Evolutionary conservation across 2,888 invertebrate species (phyloP), one percentile per base, ranked within the genome.

Genomic region (Drymonia ruficornis): DNA sequence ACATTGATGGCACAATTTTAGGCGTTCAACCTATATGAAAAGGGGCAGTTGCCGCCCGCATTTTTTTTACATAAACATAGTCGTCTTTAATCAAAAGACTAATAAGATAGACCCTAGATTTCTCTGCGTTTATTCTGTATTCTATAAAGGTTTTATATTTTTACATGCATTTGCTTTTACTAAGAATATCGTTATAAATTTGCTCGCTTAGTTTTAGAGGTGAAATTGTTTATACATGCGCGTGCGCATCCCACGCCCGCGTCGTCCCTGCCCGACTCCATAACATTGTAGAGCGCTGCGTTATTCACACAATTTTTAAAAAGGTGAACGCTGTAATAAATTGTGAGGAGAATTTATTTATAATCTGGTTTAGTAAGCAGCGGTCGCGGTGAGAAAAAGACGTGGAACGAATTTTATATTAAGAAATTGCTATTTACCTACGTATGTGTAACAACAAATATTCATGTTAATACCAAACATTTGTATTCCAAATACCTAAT

Each of bases 171-270:
- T 5, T 19, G 6, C 6, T 36, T 34, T 50, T 50, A 45, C 52
- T 36, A 19, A 36, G 47, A 52, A 56, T 56, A 31, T 49, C 52
- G 48, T 48, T 51, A 55, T 54, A 64, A 55, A 67, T 64, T 49
- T 55, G 36, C 47, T 55, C n/a, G 16, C 29, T 12, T 13, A 29
- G 47, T 56, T 66, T 67, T 54, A 61, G 43, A 66, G 43, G 18
- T 28, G 19, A 16, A 15, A 3, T 61, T 66, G 61, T 59, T 58
- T 53, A 34, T 56, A 48, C 38, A 15, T 13, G 19, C 31, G 28
- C 49, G 59, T 15, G 36, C 43, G n/a, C 56, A 5, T 1, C 66
- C 64, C 64, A 66, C 66, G 53, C 58, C 2, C 28, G 40, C 8
- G 15, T 5, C 11, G 18, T 29, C 13, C 38, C 28, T 43, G 38